Conservation (phyloP, 2,888 invertebrate species). For the Dicyrtomina minuta region DNA sequence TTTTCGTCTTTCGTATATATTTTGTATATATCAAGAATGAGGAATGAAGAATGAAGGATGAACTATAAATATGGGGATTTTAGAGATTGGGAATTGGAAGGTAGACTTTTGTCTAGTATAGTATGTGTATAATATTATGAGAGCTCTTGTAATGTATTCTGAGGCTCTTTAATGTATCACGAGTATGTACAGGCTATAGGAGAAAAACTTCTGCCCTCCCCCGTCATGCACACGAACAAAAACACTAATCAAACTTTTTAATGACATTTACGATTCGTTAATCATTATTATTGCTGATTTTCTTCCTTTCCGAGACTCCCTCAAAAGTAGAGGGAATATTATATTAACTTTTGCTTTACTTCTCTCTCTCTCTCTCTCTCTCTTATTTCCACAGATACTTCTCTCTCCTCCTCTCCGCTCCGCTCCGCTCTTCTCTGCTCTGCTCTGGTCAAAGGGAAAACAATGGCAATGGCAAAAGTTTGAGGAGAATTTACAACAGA, state of each 20-base stretch:
- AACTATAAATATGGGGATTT: no score
- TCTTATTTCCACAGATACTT: no score
- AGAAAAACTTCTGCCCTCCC: no score
- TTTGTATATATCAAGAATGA: no score
- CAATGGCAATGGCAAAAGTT: constrained; percentile 25
- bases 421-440: not conserved
- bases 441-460: not conserved
- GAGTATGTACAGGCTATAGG: no score
- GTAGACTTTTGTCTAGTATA: no score
- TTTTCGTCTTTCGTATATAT: no score
- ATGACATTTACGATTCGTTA: constrained; percentile 36
- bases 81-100: no score
- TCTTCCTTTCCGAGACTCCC: constrained; percentile 2
- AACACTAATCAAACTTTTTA: constrained; percentile 36
- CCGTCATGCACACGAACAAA: constrained; percentile 7
- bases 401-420: constrained; percentile 20
- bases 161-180: no score
- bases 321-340: not conserved
- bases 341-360: not conserved
- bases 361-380: constrained; percentile 24
- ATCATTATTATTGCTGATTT: constrained; percentile 34
- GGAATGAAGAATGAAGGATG: not conserved
- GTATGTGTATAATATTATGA: no score
- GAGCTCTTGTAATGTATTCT: no score
- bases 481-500: not conserved